Evolutionary conservation across 2,797 vertebrate genomes (phyloP), one percentile per base, ranked within the genome.

Genomic region (Sebastes ruberrimus): DNA sequence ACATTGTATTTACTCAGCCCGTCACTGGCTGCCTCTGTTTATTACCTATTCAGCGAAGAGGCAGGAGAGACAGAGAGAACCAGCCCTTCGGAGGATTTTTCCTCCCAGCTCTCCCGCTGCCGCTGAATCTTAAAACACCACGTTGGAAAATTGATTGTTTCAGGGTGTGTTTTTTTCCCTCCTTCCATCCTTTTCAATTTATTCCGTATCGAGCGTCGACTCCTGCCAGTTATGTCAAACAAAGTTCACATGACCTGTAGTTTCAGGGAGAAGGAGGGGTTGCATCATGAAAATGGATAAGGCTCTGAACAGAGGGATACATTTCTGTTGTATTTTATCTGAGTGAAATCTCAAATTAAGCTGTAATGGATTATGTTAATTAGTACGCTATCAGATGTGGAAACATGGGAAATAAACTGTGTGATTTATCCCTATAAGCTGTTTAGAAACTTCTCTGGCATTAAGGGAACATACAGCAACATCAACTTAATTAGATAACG

Each of bases 301-400:
- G 79, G 76, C 67, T 82, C 62, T 6, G 16, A 60, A 81, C 60
- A 25, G 23, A 73, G 14, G 11, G 68, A 35, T 70, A 28, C 4
- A 22, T 81, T 79, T 76, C 71, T 70, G 72, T 82, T 71, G 70
- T 22, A 13, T 78, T 70, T 88, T 72, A 90, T 92, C 89, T 49
- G 80, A 80, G 59, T 82, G 10, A 73, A 89, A 88, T 69, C 80
- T 62, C 49, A 80, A 81, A 2, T 76, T 82, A 83, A 83, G 30
- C 63, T 78, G 59, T 11, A 81, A 86, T 86, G 91, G 91, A 91
- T 92, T 88, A 90, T 88, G 86, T 62, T 92, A 82, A 92, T 91
- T 77, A 84, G 88, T 83, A 83, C 76, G 83, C 60, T 74, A 81
- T 88, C 76, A 86, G 73, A 84, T 82, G 5, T 60, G 80, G 81